Conservation (phyloP, 2,113 vertebrate species). For the Myotis brandtii region DNA sequence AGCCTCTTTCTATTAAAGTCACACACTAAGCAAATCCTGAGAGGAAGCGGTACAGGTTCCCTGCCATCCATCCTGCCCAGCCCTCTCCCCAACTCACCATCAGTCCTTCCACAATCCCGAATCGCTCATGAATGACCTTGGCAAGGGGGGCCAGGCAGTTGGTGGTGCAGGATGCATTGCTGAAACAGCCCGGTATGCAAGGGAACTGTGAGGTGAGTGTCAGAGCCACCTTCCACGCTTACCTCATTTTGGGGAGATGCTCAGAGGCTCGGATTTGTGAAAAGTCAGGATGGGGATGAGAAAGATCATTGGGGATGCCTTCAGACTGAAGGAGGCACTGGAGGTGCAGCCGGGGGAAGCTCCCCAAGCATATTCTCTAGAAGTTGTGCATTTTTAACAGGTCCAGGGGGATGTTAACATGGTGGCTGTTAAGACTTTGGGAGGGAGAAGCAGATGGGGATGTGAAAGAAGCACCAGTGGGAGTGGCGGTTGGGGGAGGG, state of each 20-base stretch:
- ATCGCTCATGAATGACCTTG: constrained; percentile 93
- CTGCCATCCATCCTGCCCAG: background rate
- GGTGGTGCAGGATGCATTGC: constrained; percentile 95
- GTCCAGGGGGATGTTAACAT: background rate
- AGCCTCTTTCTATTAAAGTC: background rate
- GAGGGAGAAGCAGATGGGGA: background rate
- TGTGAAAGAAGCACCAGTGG: background rate
- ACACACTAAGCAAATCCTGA: background rate
- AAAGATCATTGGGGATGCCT: background rate
- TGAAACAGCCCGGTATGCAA: constrained; percentile 74
- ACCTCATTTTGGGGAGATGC: background rate
- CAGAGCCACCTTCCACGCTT: background rate
- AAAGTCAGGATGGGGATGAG: background rate
- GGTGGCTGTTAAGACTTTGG: background rate
- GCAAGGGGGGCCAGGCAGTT: constrained; percentile 94
- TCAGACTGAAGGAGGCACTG: background rate
- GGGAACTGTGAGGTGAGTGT: background rate
- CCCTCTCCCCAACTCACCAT: constrained; percentile 87
- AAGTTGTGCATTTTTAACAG: background rate
- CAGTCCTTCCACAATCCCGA: constrained; percentile 92
- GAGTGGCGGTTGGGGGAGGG: background rate
- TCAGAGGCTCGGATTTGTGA: background rate
- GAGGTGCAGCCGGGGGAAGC: background rate
- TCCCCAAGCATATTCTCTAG: background rate
- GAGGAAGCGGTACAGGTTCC: background rate